A percentile compares a stretch with the other conserved stretches of the same genome.
phyloP scores from a whole-genome alignment of 2,888 invertebrate genomes.

The Pristionchus exspectatus region DNA sequence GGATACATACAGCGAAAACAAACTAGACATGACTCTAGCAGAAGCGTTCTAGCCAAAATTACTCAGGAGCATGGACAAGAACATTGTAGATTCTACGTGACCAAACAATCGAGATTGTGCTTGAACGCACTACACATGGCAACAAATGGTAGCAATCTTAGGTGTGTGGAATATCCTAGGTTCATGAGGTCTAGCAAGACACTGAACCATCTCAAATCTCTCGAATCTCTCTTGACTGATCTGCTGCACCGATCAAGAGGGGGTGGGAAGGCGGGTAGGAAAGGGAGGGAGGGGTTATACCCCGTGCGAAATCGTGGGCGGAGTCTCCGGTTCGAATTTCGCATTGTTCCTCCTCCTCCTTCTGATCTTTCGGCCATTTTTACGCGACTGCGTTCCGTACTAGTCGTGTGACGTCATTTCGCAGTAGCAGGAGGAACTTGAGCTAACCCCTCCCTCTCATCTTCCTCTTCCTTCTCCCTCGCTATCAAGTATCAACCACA shows the following conservation, averaged over 20 bases:
- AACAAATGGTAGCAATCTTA: no score
- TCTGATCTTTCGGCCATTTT: background rate
- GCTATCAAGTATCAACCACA: conserved; percentile 4
- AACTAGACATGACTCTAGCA: background rate
- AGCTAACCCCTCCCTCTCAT: conserved; percentile 9
- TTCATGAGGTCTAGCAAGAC: background rate
- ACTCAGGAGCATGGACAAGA: no score
- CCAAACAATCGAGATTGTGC: no score
- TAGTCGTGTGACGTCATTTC: conserved; percentile 4
- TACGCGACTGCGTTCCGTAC: background rate
- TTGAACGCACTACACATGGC: no score
- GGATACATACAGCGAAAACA: background rate
- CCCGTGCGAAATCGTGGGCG: background rate
- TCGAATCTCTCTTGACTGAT: background rate
- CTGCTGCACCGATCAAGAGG: background rate
- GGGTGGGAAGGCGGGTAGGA: background rate
- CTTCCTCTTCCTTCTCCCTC: background rate
- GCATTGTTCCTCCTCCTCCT: background rate
- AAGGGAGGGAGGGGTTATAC: background rate
- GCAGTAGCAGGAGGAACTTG: background rate
- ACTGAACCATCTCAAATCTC: background rate
- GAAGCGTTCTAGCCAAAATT: no score
- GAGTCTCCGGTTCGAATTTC: background rate
- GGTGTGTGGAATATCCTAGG: background rate
- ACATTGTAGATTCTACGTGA: no score